These are phyloP conservation scores for Lepisosteus osseus DNA, from an alignment of 2,113 vertebrate species.

Conservation along the genomic window DNA sequence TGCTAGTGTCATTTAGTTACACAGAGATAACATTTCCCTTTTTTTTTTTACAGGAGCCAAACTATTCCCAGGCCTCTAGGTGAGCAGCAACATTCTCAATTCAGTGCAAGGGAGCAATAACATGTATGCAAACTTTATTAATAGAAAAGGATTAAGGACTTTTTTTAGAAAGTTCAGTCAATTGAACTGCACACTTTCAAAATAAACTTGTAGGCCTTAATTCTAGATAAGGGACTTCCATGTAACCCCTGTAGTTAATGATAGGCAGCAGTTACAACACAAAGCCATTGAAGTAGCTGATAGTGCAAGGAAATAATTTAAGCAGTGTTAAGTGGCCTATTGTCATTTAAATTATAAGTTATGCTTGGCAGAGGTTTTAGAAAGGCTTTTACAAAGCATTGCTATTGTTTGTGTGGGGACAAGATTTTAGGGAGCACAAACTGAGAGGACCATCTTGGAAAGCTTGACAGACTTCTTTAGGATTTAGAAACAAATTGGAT, in stretches of 20 bases:
- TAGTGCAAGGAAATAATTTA: conserved; percentile 64
- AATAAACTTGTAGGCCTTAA: conserved; percentile 54
- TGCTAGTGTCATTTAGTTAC: no score
- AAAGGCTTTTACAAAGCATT: conserved; percentile 67
- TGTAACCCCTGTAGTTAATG: conserved; percentile 58
- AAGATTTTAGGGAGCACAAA: conserved; percentile 60
- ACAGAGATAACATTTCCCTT: no score
- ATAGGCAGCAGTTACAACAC: conserved; percentile 59
- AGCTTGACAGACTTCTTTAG: conserved; percentile 58
- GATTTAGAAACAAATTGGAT: conserved; percentile 68
- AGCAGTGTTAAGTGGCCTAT: conserved; percentile 66
- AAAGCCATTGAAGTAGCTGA: conserved; percentile 58
- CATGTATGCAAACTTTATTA: no score
- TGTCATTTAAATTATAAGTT: conserved; percentile 77
- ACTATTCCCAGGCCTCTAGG: no score
- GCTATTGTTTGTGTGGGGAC: conserved; percentile 68
- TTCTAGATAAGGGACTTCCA: conserved; percentile 53
- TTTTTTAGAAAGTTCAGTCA: background rate
- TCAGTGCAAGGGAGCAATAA: no score
- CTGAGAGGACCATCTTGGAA: conserved; percentile 65
- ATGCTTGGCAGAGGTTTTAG: conserved; percentile 69
- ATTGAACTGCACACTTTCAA: conserved; percentile 41
- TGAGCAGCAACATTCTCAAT: no score
- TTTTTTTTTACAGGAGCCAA: no score
- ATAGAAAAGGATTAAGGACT: background rate